These are phyloP conservation scores for Aphelenchoides bicaudatus DNA, from an alignment of 2,888 invertebrate genomes.

Conservation along the genomic window DNA sequence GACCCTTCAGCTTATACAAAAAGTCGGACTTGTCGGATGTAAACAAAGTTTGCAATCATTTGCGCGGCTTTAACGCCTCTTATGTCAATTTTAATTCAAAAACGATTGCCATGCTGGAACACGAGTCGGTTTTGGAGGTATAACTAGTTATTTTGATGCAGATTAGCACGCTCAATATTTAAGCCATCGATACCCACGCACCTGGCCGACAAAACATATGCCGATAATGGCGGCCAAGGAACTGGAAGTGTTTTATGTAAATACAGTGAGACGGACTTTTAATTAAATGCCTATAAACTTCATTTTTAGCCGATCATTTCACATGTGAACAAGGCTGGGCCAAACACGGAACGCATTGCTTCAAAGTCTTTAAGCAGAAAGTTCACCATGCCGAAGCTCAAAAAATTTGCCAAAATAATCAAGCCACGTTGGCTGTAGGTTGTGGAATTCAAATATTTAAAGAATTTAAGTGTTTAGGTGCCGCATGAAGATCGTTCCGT, in stretches of 20 bases:
- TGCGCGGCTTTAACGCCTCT: constrained; percentile 10
- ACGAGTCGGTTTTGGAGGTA: constrained; percentile 2
- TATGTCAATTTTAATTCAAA: background rate
- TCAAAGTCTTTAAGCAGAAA: constrained; percentile 2
- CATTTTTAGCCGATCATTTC: constrained; percentile 10
- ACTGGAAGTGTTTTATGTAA: constrained; percentile 14
- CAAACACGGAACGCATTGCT: constrained; percentile 8
- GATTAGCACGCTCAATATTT: background rate
- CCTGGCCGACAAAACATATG: background rate
- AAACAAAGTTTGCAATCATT: constrained; percentile 3
- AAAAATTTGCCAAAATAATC: constrained; percentile 3
- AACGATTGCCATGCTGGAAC: background rate
- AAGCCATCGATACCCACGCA: constrained; percentile 1
- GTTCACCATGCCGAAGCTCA: constrained; percentile 5
- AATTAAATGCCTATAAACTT: background rate
- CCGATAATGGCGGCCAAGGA: background rate
- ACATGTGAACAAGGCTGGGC: constrained; percentile 6
- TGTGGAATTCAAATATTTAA: no score
- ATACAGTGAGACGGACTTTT: constrained; percentile 9
- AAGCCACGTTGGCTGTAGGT: constrained; percentile 6
- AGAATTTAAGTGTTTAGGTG: no score
- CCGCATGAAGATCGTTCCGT: constrained; percentile 4
- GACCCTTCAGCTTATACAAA: no score
- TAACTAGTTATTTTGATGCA: background rate
- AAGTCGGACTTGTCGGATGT: no score